Base-by-base conservation (phyloP, 1,140 invertebrate genomes). In the Camponotus pennsylvanicus region DNA sequence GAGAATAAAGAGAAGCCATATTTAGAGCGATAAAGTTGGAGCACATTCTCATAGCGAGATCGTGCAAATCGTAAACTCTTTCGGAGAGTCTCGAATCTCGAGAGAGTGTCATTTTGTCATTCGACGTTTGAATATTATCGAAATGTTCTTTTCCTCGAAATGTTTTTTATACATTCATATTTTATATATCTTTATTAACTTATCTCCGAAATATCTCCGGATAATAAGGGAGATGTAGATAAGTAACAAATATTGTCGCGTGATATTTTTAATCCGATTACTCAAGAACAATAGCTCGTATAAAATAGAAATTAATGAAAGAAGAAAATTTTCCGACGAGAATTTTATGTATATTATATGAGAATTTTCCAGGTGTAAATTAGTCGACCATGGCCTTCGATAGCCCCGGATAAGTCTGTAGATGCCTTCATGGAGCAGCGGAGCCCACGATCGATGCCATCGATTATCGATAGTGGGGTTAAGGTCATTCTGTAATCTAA, bases 381-480 rank as follows among this genome's bases (percentile, higher is more conserved):
- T 87, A 87, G 89, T 86, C 86, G 89, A 42, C 91, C 90, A 64
- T 91, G 92, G 89, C 92, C 92, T 93, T 93, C 89, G 69, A 21
- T 71, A 45, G 70, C 37, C 85, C 86, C 84, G 85, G 84, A 85
- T 80, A 92, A 27, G 85, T 69, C 92, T 91, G 86, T 88, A 88
- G 91, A 92, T 88, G 91, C 86, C 88, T 89, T 88, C 85, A 87
- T 90, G 90, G 13, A 55, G 40, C 63, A 8, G n/a, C 73, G 71
- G 79, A 92, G 87, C 79, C 83, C 75, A 90, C 84, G 89, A 93
- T 93, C 92, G 88, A 93, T 93, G 86, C 79, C 86, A 92, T 93
- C 85, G 92, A 93, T 91, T 92, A 91, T 92, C 89, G 77, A 90
- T 86, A 90, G 88, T 37, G 76, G 79, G 89, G 89, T 90, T 90